These are phyloP conservation scores for Tiliqua scincoides DNA, from an alignment of 2,113 vertebrate genomes.

Conservation along the genomic window DNA sequence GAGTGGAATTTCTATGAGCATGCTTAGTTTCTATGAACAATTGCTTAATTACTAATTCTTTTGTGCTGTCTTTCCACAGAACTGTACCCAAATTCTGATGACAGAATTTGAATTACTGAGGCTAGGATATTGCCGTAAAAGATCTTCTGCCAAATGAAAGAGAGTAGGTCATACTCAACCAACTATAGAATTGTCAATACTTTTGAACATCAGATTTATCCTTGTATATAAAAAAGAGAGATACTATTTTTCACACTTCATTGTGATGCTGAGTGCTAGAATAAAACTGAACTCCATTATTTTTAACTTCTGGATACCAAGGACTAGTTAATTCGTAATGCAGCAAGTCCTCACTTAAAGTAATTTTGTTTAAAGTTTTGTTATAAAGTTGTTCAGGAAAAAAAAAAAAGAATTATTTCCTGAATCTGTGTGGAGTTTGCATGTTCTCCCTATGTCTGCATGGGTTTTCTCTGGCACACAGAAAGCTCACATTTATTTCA, in stretches of 20 bases:
- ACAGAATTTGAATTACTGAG: background rate
- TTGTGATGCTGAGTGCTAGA: background rate
- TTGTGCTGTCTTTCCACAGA: too few species aligned
- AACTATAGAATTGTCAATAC: background rate
- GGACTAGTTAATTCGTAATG: background rate
- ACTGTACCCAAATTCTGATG: background rate
- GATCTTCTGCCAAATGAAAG: background rate
- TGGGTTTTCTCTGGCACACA: too few species aligned
- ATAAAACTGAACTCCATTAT: background rate
- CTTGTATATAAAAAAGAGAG: background rate
- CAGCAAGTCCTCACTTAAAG: too few species aligned
- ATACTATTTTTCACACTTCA: background rate
- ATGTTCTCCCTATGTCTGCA: too few species aligned
- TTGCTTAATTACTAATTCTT: too few species aligned
- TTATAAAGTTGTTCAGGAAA: too few species aligned
- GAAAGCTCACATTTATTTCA: too few species aligned
- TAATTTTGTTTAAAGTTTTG: too few species aligned
- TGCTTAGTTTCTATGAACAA: background rate
- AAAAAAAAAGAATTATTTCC: too few species aligned
- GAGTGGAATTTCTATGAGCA: background rate
- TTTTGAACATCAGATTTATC: background rate
- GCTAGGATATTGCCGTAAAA: background rate
- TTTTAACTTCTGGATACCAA: background rate
- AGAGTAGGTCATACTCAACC: background rate
- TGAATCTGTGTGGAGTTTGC: too few species aligned